Evolutionary conservation across 2,888 invertebrate species (phyloP).

Genomic region (Shargacucullia verbasci): DNA sequence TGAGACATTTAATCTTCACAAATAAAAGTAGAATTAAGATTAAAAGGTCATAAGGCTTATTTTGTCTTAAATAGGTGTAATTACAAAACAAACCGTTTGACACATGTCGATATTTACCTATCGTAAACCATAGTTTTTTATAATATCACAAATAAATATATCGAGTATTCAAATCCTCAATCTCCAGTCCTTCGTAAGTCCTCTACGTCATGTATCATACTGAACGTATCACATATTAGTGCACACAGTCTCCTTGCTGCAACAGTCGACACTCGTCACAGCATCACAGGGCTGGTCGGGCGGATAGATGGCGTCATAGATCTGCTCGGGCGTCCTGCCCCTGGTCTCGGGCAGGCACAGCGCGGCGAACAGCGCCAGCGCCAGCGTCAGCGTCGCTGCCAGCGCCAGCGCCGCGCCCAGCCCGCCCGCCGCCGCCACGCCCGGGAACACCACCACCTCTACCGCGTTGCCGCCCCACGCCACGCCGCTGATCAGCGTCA

Average conservation of each 20-base stretch:
- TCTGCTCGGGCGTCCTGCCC: slow-evolving; percentile 59
- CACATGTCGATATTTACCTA: no score
- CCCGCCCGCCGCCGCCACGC: slow-evolving; percentile 47
- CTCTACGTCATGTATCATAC: no score
- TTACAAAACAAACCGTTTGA: no score
- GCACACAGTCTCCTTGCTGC: slow-evolving; percentile 6
- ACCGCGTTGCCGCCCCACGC: slow-evolving; percentile 68
- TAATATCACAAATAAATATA: no score
- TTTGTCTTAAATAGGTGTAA: no score
- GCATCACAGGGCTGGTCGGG: not conserved
- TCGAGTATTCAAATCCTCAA: no score
- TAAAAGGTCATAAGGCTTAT: no score
- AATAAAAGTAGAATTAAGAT: no score
- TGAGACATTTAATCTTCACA: no score
- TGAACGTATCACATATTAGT: slow-evolving; percentile 29
- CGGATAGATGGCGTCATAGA: slow-evolving; percentile 60
- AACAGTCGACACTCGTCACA: slow-evolving; percentile 5
- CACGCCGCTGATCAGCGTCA: slow-evolving; percentile 65
- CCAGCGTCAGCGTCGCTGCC: slow-evolving; percentile 63
- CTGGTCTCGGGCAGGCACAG: slow-evolving; percentile 72
- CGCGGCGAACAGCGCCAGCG: slow-evolving; percentile 57
- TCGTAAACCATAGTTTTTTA: no score
- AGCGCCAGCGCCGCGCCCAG: slow-evolving; percentile 59
- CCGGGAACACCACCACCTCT: slow-evolving; percentile 70
- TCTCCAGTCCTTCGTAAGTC: no score